These are phyloP conservation scores for Calcarius lapponicus DNA, from an alignment of 2,797 vertebrate species.

Conservation along the genomic window DNA sequence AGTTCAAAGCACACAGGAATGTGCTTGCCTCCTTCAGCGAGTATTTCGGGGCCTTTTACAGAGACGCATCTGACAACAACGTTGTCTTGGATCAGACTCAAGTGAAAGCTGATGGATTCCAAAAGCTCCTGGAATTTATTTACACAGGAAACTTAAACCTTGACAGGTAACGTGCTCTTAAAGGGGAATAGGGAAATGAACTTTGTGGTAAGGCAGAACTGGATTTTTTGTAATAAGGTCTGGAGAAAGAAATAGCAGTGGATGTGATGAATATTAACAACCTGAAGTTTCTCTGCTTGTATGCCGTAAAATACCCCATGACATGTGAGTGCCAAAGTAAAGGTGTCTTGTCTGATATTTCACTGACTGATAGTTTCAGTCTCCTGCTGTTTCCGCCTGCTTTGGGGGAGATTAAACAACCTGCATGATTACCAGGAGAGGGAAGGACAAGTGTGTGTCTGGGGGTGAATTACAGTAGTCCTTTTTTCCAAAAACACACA, in stretches of 20 bases:
- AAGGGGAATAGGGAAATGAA: neutral
- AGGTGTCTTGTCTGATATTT: neutral
- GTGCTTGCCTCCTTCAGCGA: slow-evolving; percentile 95
- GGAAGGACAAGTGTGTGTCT: neutral
- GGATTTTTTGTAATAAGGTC: neutral
- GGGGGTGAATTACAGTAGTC: neutral
- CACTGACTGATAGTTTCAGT: neutral
- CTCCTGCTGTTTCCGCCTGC: neutral
- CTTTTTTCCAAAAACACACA: neutral
- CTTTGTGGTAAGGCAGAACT: neutral
- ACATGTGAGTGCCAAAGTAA: neutral
- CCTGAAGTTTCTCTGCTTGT: neutral
- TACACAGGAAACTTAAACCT: slow-evolving; percentile 93
- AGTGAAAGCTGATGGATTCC: slow-evolving; percentile 89
- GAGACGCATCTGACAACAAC: slow-evolving; percentile 77
- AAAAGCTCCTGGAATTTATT: slow-evolving; percentile 92
- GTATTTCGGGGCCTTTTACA: slow-evolving; percentile 89
- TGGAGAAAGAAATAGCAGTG: neutral
- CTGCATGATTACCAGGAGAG: neutral
- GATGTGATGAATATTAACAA: neutral
- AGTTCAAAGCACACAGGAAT: slow-evolving; percentile 93
- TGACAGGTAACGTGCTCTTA: slow-evolving; percentile 80
- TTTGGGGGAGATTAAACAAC: neutral
- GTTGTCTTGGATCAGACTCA: slow-evolving; percentile 89
- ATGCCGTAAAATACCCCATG: rapidly evolving